phyloP scores from a whole-genome alignment of 2,113 vertebrate species.

The Zapus hudsonius region DNA sequence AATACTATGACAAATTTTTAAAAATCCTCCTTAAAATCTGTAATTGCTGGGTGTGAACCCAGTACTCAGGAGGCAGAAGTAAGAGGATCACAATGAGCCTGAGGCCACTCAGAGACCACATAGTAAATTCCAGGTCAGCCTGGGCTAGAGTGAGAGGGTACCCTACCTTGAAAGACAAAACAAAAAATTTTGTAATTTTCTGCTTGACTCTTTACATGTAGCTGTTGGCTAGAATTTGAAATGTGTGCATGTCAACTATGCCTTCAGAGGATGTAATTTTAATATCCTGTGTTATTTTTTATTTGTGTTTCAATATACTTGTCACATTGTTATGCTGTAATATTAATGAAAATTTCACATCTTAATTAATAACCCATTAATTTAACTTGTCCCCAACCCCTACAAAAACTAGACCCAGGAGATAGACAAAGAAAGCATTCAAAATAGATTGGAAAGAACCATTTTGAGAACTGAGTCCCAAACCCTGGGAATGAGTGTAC shows the following conservation, averaged over 20 bases:
- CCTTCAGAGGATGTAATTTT: not conserved
- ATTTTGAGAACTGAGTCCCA: slow-evolving; percentile 55
- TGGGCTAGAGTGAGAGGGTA: too few relatives aligned
- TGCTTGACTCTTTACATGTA: not conserved
- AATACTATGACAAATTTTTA: not conserved
- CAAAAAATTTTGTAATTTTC: too few relatives aligned
- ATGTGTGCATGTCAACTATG: not conserved
- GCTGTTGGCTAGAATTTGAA: not conserved
- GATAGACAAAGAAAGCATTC: slow-evolving; percentile 62
- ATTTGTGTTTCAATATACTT: not conserved
- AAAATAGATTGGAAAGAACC: slow-evolving; percentile 49
- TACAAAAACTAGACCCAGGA: slow-evolving; percentile 19
- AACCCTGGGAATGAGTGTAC: slow-evolving; percentile 49
- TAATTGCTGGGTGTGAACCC: too few relatives aligned
- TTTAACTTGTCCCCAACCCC: slow-evolving; percentile 10
- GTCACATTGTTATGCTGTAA: not conserved
- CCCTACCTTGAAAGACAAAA: too few relatives aligned
- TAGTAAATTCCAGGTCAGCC: too few relatives aligned
- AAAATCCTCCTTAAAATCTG: not conserved
- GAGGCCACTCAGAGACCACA: too few relatives aligned
- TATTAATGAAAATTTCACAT: slow-evolving; percentile 41
- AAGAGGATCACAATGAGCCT: too few relatives aligned
- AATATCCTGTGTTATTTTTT: slow-evolving; percentile 26
- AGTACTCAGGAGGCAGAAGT: too few relatives aligned
- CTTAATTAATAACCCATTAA: slow-evolving; percentile 67